Base-by-base conservation (phyloP, 2,797 vertebrate genomes). In the Sebastes cheni region DNA sequence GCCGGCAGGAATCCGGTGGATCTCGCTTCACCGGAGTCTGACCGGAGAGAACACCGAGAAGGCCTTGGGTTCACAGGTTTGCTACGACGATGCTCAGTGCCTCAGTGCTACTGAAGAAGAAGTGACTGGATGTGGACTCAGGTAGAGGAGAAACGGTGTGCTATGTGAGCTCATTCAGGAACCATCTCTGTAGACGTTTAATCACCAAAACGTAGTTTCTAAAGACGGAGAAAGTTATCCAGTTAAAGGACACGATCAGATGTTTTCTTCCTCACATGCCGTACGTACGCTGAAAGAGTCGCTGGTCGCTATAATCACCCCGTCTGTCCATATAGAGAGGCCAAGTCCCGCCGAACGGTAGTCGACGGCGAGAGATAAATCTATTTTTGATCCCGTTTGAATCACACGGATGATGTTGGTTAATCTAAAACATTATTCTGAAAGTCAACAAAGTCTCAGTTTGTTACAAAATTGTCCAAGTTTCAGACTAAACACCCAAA, bases 51-150 rank as follows among this genome's bases (percentile, higher is more conserved):
- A 22, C 50, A 36, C 8, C 12, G 11, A 73, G 14, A 75, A 84
- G 78, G 78, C 77, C 27, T 65, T 75, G 18, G 20, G 30, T 55
- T 86, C 60, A 79, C 27, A 65, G 67, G 67, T 58, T 32, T 54
- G 75, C 72, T 80, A 78, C 73, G 67, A 74, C 34, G 20, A 61
- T 18, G 76, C 72, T 78, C 61, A 50, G 58, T 46, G 81, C 32
- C 34, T 74, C 55, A 79, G 67, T 60, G 77, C 73, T 84, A 67
- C 79, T 58, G 32, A 58, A 74, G 54, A 25, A 6, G 58, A 20
- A 27, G 29, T 1, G 6, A 23, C 20, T 7, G 29, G 65, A 72
- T 39, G n/a, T 3, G 36, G 65, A 42, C 55, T 56, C 36, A 56
- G 22, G 56, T 29, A 14, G 50, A 79, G 61, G 65, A 71, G 12